Evolutionary conservation across 2,888 invertebrate species (phyloP).

Genomic region (Athalia circularis): DNA sequence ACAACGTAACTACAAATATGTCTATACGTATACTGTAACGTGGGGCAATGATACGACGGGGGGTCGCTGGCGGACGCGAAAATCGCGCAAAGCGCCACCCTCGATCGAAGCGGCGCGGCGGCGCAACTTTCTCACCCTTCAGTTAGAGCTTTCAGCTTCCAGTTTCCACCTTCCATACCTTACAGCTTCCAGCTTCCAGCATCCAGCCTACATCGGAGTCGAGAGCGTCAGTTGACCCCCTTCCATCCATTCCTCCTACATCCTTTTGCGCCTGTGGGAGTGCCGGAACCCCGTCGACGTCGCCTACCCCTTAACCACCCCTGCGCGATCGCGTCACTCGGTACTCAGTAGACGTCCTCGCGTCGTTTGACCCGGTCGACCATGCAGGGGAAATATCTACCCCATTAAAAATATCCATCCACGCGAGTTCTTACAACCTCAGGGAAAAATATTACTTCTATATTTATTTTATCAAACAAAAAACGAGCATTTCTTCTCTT

Average conservation of each 20-base stretch:
- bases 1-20: constrained; percentile 3
- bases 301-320: constrained; percentile 29
- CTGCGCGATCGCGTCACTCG: constrained; percentile 39
- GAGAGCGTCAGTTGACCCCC: constrained; percentile 29
- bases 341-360: constrained; percentile 40
- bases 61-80: constrained; percentile 21
- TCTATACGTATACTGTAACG: constrained; percentile 26
- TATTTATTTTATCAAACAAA: no score
- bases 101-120: constrained; percentile 54
- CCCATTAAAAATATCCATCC: background rate
- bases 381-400: background rate
- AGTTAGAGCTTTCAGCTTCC: constrained; percentile 13
- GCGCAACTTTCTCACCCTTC: constrained; percentile 46
- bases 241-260: no score
- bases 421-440: constrained; percentile 14
- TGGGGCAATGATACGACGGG: background rate
- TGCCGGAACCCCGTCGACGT: constrained; percentile 40
- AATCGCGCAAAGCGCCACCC: constrained; percentile 52
- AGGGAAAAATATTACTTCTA: no score
- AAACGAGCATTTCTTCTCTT: no score
- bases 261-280: constrained; percentile 34
- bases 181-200: constrained; percentile 17
- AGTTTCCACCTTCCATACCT: constrained; percentile 23
- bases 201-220: background rate
- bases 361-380: constrained; percentile 41